Percentiles rank a stretch among this genome's conserved stretches.
Evolutionary conservation across 1,140 invertebrate species (phyloP).

Genomic region (Drosophila ananassae): DNA sequence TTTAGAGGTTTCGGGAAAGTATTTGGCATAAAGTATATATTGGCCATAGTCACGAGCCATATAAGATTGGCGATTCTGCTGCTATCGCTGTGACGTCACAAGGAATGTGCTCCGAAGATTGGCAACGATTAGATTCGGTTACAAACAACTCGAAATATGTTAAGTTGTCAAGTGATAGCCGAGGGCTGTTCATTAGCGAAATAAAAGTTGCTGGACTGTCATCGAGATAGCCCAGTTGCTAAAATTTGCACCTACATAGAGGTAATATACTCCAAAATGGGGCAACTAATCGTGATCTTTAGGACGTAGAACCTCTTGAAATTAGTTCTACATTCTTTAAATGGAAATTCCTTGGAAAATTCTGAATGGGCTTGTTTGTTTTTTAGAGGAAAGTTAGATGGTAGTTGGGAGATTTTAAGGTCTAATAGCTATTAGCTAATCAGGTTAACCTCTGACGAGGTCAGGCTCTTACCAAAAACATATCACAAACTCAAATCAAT

Average conservation of each 20-base stretch:
- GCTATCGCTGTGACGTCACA: conserved; percentile 67
- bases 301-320: conserved; percentile 1
- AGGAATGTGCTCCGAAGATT: conserved; percentile 56
- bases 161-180: conserved; percentile 41
- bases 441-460: no score
- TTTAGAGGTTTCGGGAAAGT: conserved; percentile 10
- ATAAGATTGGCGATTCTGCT: conserved; percentile 3
- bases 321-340: background rate
- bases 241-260: background rate
- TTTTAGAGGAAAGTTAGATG: background rate
- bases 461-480: background rate
- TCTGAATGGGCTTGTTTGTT: conserved; percentile 1
- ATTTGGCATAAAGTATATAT: conserved; percentile 8
- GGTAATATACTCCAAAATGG: background rate
- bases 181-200: conserved; percentile 47
- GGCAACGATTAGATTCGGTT: conserved; percentile 64
- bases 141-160: conserved; percentile 52
- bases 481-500: conserved; percentile 35
- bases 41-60: conserved; percentile 34
- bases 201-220: conserved; percentile 23
- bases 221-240: conserved; percentile 16
- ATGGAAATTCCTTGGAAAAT: conserved; percentile 19
- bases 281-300: background rate
- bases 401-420: background rate
- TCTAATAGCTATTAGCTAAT: no score